Conservation (phyloP, 53 echinoderm and acorn worm genomes). For the Echinarachnius parma region DNA sequence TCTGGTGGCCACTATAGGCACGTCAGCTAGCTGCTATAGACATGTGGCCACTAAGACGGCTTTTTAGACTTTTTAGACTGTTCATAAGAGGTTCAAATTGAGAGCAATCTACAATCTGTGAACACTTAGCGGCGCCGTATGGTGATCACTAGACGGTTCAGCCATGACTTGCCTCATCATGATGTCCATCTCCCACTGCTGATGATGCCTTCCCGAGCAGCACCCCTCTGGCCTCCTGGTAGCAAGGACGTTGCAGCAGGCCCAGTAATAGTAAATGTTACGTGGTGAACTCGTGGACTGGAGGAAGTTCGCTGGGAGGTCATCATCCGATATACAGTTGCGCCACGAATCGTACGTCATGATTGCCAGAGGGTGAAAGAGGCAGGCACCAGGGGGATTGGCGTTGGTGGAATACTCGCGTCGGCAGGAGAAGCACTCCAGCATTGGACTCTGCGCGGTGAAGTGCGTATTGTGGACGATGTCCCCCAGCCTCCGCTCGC, state of each 20-base stretch:
- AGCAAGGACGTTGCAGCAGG: constrained; percentile 60
- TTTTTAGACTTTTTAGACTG: too few species aligned
- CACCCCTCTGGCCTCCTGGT: constrained; percentile 55
- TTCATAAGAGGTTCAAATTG: too few species aligned
- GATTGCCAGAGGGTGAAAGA: constrained; percentile 15
- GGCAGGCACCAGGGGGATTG: constrained; percentile 8
- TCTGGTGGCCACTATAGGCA: too few species aligned
- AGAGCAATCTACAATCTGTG: too few species aligned
- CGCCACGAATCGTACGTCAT: constrained; percentile 32
- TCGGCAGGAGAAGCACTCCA: constrained; percentile 37
- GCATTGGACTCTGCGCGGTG: neutral
- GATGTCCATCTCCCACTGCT: constrained; percentile 64
- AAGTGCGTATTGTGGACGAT: constrained; percentile 21
- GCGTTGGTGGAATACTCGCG: constrained; percentile 2
- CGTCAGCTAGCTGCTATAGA: too few species aligned
- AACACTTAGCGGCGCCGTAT: too few species aligned
- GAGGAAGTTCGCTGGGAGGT: neutral
- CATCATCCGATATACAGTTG: neutral
- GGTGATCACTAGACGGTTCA: too few species aligned
- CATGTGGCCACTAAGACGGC: too few species aligned
- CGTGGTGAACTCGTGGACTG: neutral
- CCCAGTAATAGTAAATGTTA: constrained; percentile 59
- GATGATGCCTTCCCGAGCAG: constrained; percentile 58
- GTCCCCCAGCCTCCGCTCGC: neutral
- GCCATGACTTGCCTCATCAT: constrained; percentile 40